phyloP scores from a whole-genome alignment of 2,113 vertebrate genomes.

The Vidua chalybeata region DNA sequence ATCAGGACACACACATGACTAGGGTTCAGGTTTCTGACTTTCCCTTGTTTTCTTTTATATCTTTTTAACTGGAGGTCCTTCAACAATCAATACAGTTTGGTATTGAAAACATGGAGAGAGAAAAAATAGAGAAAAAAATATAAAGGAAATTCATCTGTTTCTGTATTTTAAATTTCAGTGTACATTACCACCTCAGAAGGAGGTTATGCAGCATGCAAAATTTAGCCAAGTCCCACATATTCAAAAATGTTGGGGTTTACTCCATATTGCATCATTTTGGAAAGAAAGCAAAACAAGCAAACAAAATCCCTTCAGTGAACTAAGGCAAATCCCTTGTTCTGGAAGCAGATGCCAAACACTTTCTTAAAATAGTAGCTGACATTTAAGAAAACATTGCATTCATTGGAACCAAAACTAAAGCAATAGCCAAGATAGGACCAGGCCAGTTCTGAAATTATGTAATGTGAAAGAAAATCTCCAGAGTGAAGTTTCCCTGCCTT shows the following conservation, averaged over 20 bases:
- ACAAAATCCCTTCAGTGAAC: background rate
- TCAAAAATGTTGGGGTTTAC: background rate
- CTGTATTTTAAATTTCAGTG: background rate
- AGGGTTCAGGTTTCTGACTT: background rate
- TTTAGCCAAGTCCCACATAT: background rate
- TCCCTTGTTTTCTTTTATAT: background rate
- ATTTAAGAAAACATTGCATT: background rate
- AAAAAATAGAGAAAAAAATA: background rate
- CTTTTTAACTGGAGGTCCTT: background rate
- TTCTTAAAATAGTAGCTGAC: background rate
- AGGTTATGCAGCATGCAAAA: background rate
- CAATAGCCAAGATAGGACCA: background rate
- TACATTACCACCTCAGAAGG: background rate
- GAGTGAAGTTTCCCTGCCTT: background rate
- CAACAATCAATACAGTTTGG: background rate
- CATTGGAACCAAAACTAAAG: background rate
- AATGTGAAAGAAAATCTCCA: background rate
- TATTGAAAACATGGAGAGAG: background rate
- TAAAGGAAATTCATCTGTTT: background rate
- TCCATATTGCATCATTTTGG: background rate
- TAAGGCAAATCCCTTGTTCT: background rate
- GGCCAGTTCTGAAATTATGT: background rate
- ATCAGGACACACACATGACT: background rate
- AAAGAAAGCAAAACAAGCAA: background rate
- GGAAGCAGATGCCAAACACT: background rate